A percentile compares a stretch with the other conserved stretches of the same genome.
Conservation (phyloP, 2,797 vertebrate genomes). For the Limosa lapponica region DNA sequence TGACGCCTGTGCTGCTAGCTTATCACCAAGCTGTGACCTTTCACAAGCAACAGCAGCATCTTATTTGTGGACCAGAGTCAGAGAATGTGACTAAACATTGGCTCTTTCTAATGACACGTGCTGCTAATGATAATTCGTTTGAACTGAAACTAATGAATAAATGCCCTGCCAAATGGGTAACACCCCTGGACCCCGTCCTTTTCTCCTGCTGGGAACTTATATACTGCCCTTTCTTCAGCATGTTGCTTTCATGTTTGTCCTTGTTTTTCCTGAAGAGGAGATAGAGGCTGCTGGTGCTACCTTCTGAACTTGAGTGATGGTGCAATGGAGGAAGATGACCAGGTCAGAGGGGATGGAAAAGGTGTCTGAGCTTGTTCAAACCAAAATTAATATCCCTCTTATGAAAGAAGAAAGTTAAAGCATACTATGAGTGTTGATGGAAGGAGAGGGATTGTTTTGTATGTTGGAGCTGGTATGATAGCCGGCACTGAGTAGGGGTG, state of each 20-base stretch:
- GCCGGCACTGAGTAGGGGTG: background rate
- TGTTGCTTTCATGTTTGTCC: background rate
- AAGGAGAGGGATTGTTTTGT: background rate
- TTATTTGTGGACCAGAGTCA: background rate
- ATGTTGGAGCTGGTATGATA: background rate
- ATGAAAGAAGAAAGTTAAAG: background rate
- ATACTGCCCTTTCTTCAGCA: background rate
- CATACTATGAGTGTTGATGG: background rate
- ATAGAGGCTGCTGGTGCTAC: background rate
- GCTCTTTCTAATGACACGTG: background rate
- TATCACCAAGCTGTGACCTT: background rate
- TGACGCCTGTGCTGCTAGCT: background rate
- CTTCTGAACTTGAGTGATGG: background rate
- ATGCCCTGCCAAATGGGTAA: background rate
- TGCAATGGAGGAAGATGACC: background rate
- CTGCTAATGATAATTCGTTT: background rate
- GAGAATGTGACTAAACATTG: background rate
- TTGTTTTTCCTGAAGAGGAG: background rate
- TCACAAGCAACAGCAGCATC: background rate
- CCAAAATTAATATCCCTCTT: background rate
- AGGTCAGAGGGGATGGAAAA: background rate
- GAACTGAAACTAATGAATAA: background rate
- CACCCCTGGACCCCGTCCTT: accelerated
- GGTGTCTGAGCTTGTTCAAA: background rate
- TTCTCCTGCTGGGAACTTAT: background rate